Conservation (phyloP, 2,888 invertebrate genomes). For the Habrosyne pyritoides region DNA sequence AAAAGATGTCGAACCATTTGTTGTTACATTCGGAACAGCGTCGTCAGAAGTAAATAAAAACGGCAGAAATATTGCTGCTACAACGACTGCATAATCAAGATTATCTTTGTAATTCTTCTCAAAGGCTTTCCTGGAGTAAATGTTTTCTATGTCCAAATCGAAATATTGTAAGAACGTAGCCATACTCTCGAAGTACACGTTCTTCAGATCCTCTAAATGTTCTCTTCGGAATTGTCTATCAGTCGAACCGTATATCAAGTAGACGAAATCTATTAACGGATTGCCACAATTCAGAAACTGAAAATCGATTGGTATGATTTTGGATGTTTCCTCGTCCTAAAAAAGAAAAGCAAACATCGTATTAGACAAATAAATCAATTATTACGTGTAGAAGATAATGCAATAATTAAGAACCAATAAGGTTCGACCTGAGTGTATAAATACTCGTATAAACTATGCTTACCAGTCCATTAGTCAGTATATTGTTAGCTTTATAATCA, state of each 20-base stretch:
- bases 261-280: background rate
- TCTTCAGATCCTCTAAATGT: background rate
- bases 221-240: background rate
- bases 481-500: constrained; percentile 5
- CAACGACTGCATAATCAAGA: background rate
- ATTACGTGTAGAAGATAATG: too few species aligned
- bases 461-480: background rate
- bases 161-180: background rate
- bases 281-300: background rate
- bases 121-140: background rate
- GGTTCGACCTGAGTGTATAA: background rate
- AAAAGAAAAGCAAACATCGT: background rate
- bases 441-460: background rate
- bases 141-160: background rate
- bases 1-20: background rate
- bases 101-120: background rate
- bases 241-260: background rate
- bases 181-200: background rate
- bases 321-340: background rate
- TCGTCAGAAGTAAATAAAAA: background rate
- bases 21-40: background rate
- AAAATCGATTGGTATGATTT: constrained; percentile 3
- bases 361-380: background rate
- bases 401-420: too few species aligned
- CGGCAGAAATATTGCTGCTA: background rate